Conservation (phyloP, 2,888 invertebrate genomes). For the Encarsia formosa region DNA sequence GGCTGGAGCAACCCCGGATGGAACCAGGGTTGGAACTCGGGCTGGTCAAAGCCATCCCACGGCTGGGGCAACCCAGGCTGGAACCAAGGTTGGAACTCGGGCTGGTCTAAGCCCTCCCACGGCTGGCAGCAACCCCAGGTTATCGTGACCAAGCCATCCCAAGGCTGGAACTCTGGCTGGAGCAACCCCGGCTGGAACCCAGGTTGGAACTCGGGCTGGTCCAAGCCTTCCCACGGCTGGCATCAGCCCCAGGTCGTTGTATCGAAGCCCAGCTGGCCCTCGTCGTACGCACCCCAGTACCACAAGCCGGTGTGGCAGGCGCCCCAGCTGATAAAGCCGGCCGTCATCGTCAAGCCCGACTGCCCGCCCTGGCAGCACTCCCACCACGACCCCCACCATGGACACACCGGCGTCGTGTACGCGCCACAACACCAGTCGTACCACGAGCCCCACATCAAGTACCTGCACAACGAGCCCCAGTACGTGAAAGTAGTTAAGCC, state of each 20-base stretch:
- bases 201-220: not conserved
- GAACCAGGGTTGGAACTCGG: too few species aligned
- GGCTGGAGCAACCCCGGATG: too few species aligned
- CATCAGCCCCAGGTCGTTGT: conserved; percentile 30
- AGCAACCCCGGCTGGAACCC: not conserved
- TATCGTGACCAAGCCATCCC: too few species aligned
- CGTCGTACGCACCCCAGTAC: conserved; percentile 38
- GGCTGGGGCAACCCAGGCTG: not conserved
- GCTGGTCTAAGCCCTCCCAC: too few species aligned
- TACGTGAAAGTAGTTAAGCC: conserved; percentile 23
- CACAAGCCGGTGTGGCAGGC: conserved; percentile 34
- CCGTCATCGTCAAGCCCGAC: conserved; percentile 27
- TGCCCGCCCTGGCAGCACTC: conserved; percentile 19
- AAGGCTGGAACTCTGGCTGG: too few species aligned
- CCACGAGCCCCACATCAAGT: too few species aligned
- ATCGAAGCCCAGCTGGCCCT: conserved; percentile 36
- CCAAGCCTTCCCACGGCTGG: not conserved
- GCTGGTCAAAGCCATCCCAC: conserved; percentile 5
- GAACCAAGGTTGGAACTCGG: not conserved
- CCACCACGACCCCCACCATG: not conserved
- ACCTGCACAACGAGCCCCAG: conserved; percentile 27
- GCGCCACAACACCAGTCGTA: conserved; percentile 29
- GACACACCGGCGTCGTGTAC: conserved; percentile 17
- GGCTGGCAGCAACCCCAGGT: conserved; percentile 2
- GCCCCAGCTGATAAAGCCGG: conserved; percentile 31